Evolutionary conservation across 2,888 invertebrate genomes (phyloP).

Genomic region (Hyppa rectilinea): DNA sequence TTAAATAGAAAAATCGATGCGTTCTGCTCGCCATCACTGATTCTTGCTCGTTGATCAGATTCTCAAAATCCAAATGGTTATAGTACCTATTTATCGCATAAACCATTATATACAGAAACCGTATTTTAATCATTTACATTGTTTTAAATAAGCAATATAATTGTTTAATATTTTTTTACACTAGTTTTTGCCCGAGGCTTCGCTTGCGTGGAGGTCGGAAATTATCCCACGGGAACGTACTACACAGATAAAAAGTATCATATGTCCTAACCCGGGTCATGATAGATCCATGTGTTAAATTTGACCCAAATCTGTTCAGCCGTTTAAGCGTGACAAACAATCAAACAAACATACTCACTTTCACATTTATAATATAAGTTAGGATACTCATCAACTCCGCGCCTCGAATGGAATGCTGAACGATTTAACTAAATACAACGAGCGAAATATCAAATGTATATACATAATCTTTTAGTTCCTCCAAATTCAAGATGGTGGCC

Average conservation of each 20-base stretch:
- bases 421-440: slow-evolving; percentile 56
- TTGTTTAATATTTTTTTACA: slow-evolving; percentile 26
- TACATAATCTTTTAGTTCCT: slow-evolving; percentile 48
- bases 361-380: no score
- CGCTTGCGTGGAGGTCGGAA: no score
- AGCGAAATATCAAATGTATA: slow-evolving; percentile 57
- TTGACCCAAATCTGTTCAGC: no score
- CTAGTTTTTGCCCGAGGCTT: no score
- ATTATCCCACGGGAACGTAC: no score
- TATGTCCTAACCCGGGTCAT: no score
- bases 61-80: neutral
- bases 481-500: slow-evolving; percentile 29
- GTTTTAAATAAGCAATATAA: slow-evolving; percentile 49
- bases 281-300: no score
- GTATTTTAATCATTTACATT: slow-evolving; percentile 49
- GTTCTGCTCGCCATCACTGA: neutral
- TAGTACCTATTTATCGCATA: slow-evolving; percentile 6
- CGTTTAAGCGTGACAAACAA: no score
- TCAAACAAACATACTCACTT: no score
- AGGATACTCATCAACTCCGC: slow-evolving; percentile 20
- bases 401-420: slow-evolving; percentile 64
- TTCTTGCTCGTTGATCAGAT: neutral
- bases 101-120: slow-evolving; percentile 46
- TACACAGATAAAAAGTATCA: no score
- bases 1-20: neutral